Percentiles rank a stretch among this genome's conserved stretches.
phyloP scores from a whole-genome alignment of 2,113 vertebrate genomes.

The Lasiurus cinereus region DNA sequence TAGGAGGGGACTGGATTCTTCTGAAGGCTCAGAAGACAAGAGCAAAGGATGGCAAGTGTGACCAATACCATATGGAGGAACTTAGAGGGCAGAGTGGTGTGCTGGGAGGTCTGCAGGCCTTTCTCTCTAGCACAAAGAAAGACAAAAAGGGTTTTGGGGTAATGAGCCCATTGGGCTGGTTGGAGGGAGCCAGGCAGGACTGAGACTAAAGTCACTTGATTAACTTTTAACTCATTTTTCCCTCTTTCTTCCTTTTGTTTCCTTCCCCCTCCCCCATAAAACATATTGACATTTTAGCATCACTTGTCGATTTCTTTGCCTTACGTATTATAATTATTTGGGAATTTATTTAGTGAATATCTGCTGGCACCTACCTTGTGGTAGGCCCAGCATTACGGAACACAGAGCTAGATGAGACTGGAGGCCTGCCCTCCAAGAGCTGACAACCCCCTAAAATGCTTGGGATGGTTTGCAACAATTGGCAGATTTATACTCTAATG shows the following conservation, averaged over 20 bases:
- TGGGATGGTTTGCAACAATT: not conserved
- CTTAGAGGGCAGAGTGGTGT: not conserved
- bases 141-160: not conserved
- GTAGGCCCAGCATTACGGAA: accelerated
- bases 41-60: not conserved
- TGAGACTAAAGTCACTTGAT: not conserved
- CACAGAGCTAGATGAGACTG: not conserved
- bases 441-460: not conserved
- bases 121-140: not conserved
- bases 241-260: not conserved
- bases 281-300: not conserved
- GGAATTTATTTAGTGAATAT: not conserved
- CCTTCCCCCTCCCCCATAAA: not conserved
- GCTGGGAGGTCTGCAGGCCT: not conserved
- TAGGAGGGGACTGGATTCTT: not conserved
- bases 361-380: no score
- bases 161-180: not conserved
- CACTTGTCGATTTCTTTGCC: not conserved
- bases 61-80: not conserved
- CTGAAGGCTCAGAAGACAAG: not conserved
- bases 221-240: not conserved
- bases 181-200: not conserved
- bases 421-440: not conserved
- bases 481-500: not conserved
- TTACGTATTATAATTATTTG: not conserved